Evolutionary conservation across 2,888 invertebrate genomes (phyloP).

Genomic region (Pasiphila rectangulata): DNA sequence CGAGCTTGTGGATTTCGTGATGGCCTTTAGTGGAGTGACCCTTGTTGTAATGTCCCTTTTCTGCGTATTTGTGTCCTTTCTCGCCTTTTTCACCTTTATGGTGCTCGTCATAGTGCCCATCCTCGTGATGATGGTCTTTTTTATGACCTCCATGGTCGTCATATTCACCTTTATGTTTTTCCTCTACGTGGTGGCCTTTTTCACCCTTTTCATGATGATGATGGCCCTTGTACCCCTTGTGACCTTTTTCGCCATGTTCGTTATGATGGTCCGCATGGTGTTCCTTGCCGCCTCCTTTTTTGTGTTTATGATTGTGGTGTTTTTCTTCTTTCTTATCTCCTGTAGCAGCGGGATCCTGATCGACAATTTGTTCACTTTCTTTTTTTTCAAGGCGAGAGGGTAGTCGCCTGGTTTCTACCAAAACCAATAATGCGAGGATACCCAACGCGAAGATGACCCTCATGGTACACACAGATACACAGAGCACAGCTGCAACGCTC

Average conservation of each 20-base stretch:
- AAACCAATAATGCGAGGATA: constrained; percentile 48
- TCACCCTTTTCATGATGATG: constrained; percentile 85
- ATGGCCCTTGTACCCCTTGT: constrained; percentile 86
- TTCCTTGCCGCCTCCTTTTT: constrained; percentile 85
- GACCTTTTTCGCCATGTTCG: constrained; percentile 85
- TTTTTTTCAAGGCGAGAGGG: constrained; percentile 44
- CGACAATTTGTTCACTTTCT: constrained; percentile 40
- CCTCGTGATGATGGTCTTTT: constrained; percentile 83
- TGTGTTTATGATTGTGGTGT: constrained; percentile 72
- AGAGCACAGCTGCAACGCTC: constrained; percentile 48
- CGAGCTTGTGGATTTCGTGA: constrained; percentile 91
- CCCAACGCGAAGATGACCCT: constrained; percentile 58
- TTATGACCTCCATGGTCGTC: constrained; percentile 83
- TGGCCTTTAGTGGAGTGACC: constrained; percentile 93
- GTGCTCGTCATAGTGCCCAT: constrained; percentile 83
- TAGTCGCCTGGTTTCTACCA: constrained; percentile 55
- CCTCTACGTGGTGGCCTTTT: constrained; percentile 88
- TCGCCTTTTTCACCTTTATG: constrained; percentile 85
- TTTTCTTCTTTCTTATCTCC: constrained; percentile 71
- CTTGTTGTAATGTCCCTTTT: constrained; percentile 88
- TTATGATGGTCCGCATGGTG: constrained; percentile 83
- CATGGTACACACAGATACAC: constrained; percentile 53
- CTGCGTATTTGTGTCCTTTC: constrained; percentile 83
- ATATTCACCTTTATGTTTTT: constrained; percentile 82
- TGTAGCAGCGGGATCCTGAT: constrained; percentile 65